Percentiles rank a stretch among this genome's conserved stretches.
Evolutionary conservation across 2,797 vertebrate species (phyloP).

Genomic region (Myotis pilosus): DNA sequence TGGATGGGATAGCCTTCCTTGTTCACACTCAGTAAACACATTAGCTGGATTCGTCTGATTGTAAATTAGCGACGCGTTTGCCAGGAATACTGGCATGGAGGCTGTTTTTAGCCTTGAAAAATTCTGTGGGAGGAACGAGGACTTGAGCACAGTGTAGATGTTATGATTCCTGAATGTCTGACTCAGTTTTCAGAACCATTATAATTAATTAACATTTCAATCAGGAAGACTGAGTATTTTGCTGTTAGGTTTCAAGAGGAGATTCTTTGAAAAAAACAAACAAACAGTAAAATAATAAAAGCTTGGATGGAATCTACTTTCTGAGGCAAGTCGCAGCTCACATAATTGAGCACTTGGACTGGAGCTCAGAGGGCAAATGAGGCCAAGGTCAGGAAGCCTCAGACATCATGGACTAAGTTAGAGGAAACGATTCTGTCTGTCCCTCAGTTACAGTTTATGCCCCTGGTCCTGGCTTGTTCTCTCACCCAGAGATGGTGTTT

Average conservation of each 20-base stretch:
- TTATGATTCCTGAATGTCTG: constrained; percentile 12
- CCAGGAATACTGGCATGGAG: constrained; percentile 26
- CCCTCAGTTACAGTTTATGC: not conserved
- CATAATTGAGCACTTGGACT: not conserved
- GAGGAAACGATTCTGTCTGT: not conserved
- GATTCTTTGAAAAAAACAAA: not conserved
- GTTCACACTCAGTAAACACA: constrained; percentile 75
- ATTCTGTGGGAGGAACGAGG: constrained; percentile 22
- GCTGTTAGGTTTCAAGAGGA: constrained; percentile 3
- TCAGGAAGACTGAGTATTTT: not conserved
- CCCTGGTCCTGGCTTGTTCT: not conserved
- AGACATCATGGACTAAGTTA: not conserved
- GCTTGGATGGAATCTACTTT: not conserved
- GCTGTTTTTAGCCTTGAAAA: constrained; percentile 65
- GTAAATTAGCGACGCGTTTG: constrained; percentile 34
- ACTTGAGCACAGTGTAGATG: constrained; percentile 12
- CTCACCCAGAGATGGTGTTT: not conserved
- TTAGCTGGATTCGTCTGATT: constrained; percentile 62
- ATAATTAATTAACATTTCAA: constrained; percentile 14
- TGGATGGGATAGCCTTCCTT: constrained; percentile 67
- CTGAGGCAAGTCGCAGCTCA: not conserved
- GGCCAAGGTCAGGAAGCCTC: constrained; percentile 3
- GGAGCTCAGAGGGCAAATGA: not conserved
- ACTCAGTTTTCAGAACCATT: not conserved
- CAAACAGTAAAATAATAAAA: not conserved